Conservation (phyloP, 2,888 invertebrate species). For the Leptopterna dolabrata region DNA sequence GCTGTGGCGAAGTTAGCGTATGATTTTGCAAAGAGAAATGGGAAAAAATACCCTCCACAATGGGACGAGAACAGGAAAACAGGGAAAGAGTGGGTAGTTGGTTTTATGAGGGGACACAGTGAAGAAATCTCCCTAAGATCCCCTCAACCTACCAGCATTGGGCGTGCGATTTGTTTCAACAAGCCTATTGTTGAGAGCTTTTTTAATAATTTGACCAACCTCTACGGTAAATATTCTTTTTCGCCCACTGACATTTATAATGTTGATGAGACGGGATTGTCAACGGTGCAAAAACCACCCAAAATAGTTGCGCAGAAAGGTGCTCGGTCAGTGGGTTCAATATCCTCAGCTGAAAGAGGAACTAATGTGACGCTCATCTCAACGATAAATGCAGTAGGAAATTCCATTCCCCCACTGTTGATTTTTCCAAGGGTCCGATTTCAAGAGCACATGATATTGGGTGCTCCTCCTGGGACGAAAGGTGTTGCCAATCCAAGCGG, state of each 20-base stretch:
- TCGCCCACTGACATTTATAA: slow-evolving; percentile 60
- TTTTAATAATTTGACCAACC: slow-evolving; percentile 44
- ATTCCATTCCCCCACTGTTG: slow-evolving; percentile 61
- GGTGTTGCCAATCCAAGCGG: slow-evolving; percentile 57
- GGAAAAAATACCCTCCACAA: no score
- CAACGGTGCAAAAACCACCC: slow-evolving; percentile 62
- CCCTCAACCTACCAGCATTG: no score
- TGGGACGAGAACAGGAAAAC: no score
- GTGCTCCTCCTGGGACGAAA: slow-evolving; percentile 59
- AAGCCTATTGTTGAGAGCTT: slow-evolving; percentile 39
- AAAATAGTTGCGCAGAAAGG: slow-evolving; percentile 61
- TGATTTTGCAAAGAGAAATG: no score
- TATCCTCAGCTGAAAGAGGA: slow-evolving; percentile 62
- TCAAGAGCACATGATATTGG: slow-evolving; percentile 64
- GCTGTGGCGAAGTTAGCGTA: no score
- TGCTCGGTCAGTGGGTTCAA: slow-evolving; percentile 59
- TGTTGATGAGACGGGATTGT: slow-evolving; percentile 61
- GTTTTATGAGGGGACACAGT: no score
- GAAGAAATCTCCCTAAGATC: no score
- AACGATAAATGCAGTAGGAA: slow-evolving; percentile 60
- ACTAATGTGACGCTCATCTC: slow-evolving; percentile 59
- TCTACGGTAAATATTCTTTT: slow-evolving; percentile 34
- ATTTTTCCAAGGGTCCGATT: slow-evolving; percentile 62
- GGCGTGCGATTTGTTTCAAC: slow-evolving; percentile 43
- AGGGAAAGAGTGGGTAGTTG: no score